Base-by-base conservation (phyloP, 2,888 invertebrate species). In the Ashinkailepas kermadecensis region DNA sequence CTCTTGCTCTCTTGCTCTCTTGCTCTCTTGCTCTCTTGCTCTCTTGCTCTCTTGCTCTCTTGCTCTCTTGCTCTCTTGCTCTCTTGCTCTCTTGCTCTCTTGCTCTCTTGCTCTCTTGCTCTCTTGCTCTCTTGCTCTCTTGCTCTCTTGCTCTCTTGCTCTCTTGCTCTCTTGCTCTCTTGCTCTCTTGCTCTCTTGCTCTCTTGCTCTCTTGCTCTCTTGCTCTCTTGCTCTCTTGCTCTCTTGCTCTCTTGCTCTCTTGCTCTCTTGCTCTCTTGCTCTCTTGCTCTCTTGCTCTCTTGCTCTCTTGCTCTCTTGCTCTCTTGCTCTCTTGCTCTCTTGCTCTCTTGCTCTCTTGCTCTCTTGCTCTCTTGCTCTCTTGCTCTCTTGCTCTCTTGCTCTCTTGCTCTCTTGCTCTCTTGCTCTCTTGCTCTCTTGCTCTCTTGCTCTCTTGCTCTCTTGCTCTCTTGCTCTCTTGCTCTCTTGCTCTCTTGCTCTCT, bases 191-290 rank as follows among this genome's bases (percentile, higher is more conserved):
- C 6, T 25, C 39, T 23, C 39, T 12, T 25, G 39, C 39, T 78
- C 78, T 39, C 10, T 78, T 10, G 39, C 78, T 39, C 10, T 78
- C 78, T 78, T 0, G 12, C 54, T 78, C 23, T 78, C 78, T 78
- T 10, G 39, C 2, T 78, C 23, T 78, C 0, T 13, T 0, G 10
- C 39, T 25, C 39, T 23, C 78, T 78, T 39, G 39, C 56, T 54
- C 56, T 78, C 78, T 78, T 39, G 11, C 39, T 39, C 39, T 39
- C 39, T n/a, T 13, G 10, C 39, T 39, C 39, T 39, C 39, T 39
- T 39, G 6, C 78, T 78, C 78, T 78, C 78, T 78, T 39, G 39
- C 78, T 78, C 78, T 78, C 78, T 39, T 13, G 1, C 13, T 39
- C 12, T 39, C 39, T 39, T 39, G 8, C 54, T 78, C 78, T 78